Percentiles rank a stretch among this genome's conserved stretches.
Evolutionary conservation across 2,797 vertebrate genomes (phyloP).

Genomic region (Cottoperca gobio): DNA sequence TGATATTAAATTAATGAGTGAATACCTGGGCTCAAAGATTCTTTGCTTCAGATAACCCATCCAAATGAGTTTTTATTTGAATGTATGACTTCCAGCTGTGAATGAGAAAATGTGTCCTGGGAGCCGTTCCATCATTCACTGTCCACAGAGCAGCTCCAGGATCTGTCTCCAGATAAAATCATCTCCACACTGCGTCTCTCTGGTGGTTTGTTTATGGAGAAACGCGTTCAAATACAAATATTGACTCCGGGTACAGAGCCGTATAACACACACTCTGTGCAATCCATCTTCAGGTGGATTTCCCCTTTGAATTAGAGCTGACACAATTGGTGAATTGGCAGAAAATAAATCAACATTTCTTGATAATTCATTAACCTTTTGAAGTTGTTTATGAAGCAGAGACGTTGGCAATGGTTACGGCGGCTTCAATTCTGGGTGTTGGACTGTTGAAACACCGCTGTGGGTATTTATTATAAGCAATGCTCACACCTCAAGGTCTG

Average conservation of each 20-base stretch:
- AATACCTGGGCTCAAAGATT: conserved; percentile 51
- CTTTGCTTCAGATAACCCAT: conserved; percentile 36
- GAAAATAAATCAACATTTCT: conserved; percentile 10
- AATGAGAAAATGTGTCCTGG: conserved; percentile 50
- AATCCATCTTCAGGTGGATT: background rate
- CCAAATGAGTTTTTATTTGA: conserved; percentile 64
- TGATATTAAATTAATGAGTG: conserved; percentile 64
- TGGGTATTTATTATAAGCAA: background rate
- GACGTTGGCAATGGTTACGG: background rate
- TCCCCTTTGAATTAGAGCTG: background rate
- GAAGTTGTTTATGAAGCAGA: background rate
- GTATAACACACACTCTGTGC: background rate
- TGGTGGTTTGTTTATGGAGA: conserved; percentile 31
- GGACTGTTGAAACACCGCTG: background rate
- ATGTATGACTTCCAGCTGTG: conserved; percentile 61
- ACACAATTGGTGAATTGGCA: background rate
- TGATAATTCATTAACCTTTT: background rate
- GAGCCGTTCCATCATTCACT: conserved; percentile 55
- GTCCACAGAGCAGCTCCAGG: conserved; percentile 40
- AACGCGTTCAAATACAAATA: conserved; percentile 23
- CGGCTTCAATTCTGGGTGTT: background rate
- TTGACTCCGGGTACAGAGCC: conserved; percentile 1
- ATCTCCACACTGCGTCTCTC: conserved; percentile 11
- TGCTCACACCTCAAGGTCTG: background rate
- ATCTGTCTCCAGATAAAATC: conserved; percentile 34